Conservation (phyloP, 1,140 invertebrate species). For the Epicauta chinensis region DNA sequence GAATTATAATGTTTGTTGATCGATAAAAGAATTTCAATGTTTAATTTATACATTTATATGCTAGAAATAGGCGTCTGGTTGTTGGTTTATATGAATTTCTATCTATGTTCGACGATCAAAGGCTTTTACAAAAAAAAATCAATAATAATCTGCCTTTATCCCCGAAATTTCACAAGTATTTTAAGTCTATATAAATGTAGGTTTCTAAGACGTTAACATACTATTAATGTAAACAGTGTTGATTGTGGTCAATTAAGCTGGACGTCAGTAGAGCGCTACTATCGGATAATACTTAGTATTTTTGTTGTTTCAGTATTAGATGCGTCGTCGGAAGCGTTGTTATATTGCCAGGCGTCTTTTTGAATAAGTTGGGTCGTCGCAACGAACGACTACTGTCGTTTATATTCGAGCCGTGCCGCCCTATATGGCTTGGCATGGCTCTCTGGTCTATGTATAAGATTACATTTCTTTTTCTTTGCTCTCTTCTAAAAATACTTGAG, state of each 20-base stretch:
- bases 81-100: background rate
- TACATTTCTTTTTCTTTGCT: slow-evolving; percentile 43
- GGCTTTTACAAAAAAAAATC: no score
- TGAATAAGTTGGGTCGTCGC: slow-evolving; percentile 10
- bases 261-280: slow-evolving; percentile 10
- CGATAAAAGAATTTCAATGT: background rate
- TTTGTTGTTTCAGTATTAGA: slow-evolving; percentile 4
- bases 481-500: slow-evolving; percentile 40
- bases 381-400: slow-evolving; percentile 27
- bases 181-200: slow-evolving; percentile 20
- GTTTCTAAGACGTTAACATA: slow-evolving; percentile 25
- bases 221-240: slow-evolving; percentile 23
- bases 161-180: slow-evolving; percentile 16
- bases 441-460: slow-evolving; percentile 42
- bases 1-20: slow-evolving; percentile 1
- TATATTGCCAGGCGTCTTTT: no score
- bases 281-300: background rate
- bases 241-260: slow-evolving; percentile 18
- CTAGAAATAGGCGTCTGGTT: background rate
- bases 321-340: slow-evolving; percentile 11
- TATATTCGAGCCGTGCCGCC: slow-evolving; percentile 34
- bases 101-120: background rate
- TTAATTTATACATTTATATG: background rate
- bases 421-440: slow-evolving; percentile 44
- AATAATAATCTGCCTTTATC: no score